These are phyloP conservation scores for Ciconia stormi DNA, from an alignment of 2,113 vertebrate genomes.

Conservation along the genomic window DNA sequence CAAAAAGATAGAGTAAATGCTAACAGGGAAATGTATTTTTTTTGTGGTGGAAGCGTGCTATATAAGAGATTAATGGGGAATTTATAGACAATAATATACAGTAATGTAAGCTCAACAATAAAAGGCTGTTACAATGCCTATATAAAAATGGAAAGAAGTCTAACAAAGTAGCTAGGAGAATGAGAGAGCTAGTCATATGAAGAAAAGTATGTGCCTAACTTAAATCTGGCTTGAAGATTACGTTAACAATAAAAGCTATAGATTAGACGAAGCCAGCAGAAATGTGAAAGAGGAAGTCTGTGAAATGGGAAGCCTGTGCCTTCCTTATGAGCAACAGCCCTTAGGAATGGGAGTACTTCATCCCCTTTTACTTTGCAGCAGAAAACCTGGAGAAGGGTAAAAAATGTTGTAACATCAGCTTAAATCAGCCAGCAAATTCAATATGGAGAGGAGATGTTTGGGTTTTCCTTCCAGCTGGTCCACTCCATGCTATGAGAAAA, in stretches of 20 bases:
- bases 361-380: neutral
- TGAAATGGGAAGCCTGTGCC: neutral
- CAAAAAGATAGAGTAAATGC: neutral
- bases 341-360: neutral
- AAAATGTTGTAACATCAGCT: neutral
- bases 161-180: neutral
- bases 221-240: neutral
- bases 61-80: conserved; percentile 19
- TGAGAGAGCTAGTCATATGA: neutral
- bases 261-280: neutral
- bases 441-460: neutral
- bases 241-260: neutral
- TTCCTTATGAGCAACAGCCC: neutral
- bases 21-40: neutral
- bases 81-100: conserved; percentile 31
- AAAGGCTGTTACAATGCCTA: neutral
- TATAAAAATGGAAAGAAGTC: conserved; percentile 5
- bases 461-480: neutral
- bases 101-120: conserved; percentile 7
- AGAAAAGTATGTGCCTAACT: neutral
- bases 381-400: neutral
- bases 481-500: neutral
- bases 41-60: neutral
- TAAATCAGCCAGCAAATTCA: neutral
- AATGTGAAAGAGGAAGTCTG: neutral